phyloP scores from a whole-genome alignment of 2,113 vertebrate species.

The Nothobranchius kuhntae region DNA sequence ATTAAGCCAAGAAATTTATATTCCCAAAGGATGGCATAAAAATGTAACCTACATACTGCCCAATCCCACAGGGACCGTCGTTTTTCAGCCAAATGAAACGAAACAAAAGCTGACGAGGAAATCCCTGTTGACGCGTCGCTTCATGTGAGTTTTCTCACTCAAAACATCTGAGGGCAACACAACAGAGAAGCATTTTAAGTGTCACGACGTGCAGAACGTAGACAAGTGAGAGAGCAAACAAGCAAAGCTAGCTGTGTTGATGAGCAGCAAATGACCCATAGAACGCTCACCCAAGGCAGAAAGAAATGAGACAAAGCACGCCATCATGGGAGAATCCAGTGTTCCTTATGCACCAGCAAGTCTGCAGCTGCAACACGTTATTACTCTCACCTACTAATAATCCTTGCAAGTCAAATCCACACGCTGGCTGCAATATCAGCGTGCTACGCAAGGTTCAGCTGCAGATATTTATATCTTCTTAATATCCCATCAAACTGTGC shows the following conservation, averaged over 20 bases:
- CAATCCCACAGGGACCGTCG: conserved; percentile 18
- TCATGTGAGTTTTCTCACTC: conserved; percentile 36
- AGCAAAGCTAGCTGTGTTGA: conserved; percentile 26
- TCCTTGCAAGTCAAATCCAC: not conserved
- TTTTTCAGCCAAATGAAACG: conserved; percentile 25
- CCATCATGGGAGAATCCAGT: not conserved
- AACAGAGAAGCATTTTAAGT: conserved; percentile 8
- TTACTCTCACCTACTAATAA: not conserved
- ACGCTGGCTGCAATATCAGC: not conserved
- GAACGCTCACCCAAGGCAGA: conserved; percentile 14
- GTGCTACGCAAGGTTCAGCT: not conserved
- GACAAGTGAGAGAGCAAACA: conserved; percentile 16
- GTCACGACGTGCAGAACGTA: conserved; percentile 17
- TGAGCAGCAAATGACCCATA: conserved; percentile 49
- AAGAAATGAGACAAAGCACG: conserved; percentile 11
- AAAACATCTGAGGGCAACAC: conserved; percentile 52
- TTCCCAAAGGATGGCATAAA: conserved; percentile 23
- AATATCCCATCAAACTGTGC: not conserved
- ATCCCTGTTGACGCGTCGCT: conserved; percentile 31
- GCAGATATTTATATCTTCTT: not conserved
- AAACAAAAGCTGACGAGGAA: conserved; percentile 49
- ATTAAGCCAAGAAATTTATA: conserved; percentile 26
- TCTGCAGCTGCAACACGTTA: not conserved
- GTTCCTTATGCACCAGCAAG: not conserved
- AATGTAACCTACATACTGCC: conserved; percentile 8